These are phyloP conservation scores for Heterocephalus glaber DNA, from an alignment of 2,113 vertebrate genomes.

Conservation along the genomic window DNA sequence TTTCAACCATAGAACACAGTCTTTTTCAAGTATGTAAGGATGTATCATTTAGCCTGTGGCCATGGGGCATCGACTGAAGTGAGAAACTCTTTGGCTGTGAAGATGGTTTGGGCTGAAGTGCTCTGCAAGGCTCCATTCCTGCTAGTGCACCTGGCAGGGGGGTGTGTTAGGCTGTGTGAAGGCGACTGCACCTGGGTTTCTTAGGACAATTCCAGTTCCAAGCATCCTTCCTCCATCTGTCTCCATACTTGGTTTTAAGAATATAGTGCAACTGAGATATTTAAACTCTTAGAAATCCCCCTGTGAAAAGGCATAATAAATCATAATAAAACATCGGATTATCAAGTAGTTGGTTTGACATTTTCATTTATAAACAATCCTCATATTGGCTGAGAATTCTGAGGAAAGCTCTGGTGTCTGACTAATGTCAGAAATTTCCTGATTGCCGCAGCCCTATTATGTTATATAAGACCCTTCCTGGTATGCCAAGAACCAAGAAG, in stretches of 20 bases:
- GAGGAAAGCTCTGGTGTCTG: neutral
- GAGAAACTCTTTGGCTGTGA: neutral
- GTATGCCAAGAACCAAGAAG: neutral
- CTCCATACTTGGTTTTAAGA: conserved; percentile 9
- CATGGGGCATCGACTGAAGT: neutral
- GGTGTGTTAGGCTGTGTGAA: neutral
- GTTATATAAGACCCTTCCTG: neutral
- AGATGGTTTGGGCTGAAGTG: neutral
- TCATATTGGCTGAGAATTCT: neutral
- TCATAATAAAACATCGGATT: neutral
- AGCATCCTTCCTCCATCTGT: neutral
- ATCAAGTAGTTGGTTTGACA: conserved; percentile 8
- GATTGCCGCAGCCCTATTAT: neutral
- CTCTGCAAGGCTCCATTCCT: neutral
- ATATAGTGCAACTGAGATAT: neutral
- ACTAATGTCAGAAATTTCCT: conserved; percentile 10
- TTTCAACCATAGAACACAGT: neutral
- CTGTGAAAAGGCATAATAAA: neutral
- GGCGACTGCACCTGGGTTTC: neutral
- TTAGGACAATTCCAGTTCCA: neutral
- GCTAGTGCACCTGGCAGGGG: neutral
- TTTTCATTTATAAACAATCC: neutral
- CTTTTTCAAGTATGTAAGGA: neutral
- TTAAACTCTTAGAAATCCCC: conserved; percentile 12
- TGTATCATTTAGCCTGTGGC: neutral